Conservation (phyloP, 2,797 vertebrate species). For the Muscicapa comitata region DNA sequence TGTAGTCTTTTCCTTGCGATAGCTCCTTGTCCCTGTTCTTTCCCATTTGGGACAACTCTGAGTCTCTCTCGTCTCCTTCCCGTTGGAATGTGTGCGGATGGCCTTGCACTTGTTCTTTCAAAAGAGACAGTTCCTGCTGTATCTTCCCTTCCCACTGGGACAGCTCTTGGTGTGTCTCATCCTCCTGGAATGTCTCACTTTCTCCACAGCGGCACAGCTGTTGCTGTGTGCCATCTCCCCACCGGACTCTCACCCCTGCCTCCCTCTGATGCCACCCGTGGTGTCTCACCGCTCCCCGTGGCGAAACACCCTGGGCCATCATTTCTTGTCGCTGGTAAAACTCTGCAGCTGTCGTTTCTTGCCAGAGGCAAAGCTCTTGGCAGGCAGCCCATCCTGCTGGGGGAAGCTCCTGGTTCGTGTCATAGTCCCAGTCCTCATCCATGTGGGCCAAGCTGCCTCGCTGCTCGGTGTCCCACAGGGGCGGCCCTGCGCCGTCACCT, state of each 20-base stretch:
- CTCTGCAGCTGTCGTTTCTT: background rate
- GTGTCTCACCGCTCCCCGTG: background rate
- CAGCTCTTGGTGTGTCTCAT: too few species aligned
- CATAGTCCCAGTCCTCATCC: background rate
- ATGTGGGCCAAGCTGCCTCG: background rate
- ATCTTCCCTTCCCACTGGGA: background rate
- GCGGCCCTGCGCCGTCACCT: background rate
- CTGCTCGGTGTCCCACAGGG: background rate
- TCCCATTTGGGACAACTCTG: background rate
- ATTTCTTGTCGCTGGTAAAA: background rate
- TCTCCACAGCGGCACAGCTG: background rate
- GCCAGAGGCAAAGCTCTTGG: background rate
- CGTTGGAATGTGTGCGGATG: rapidly evolving
- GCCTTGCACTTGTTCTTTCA: background rate
- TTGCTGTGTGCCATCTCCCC: background rate
- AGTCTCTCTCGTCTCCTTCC: background rate
- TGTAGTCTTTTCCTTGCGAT: background rate
- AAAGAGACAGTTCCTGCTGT: background rate
- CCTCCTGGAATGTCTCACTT: background rate
- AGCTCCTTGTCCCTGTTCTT: background rate
- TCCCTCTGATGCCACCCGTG: background rate
- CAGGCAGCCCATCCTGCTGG: too few species aligned
- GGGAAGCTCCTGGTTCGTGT: background rate
- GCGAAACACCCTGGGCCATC: background rate
- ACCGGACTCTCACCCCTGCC: background rate